Evolutionary conservation across 2,113 vertebrate genomes (phyloP).

Genomic region (Limnothrissa miodon): DNA sequence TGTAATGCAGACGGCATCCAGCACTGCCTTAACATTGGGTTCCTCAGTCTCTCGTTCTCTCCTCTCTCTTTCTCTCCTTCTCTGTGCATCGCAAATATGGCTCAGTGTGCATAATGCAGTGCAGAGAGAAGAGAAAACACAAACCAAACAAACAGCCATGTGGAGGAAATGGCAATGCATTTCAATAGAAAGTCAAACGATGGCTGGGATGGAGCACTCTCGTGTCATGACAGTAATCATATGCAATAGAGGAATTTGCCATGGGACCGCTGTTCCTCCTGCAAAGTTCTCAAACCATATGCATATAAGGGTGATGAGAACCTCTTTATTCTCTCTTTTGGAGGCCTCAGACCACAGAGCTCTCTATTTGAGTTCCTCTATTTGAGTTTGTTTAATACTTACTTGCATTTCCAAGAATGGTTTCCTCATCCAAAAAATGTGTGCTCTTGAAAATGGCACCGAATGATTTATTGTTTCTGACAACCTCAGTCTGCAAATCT

Average conservation of each 20-base stretch:
- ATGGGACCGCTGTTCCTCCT: background rate
- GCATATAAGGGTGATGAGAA: background rate
- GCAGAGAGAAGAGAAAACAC: background rate
- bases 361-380: too few relatives aligned
- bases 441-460: background rate
- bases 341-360: too few relatives aligned
- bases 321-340: background rate
- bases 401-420: background rate
- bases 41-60: background rate
- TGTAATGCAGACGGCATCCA: constrained; percentile 48
- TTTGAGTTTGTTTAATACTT: too few relatives aligned
- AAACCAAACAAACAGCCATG: background rate
- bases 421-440: background rate
- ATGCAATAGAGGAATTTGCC: background rate
- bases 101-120: background rate
- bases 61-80: too few relatives aligned
- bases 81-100: background rate
- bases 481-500: background rate
- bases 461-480: background rate
- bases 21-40: background rate
- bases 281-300: background rate
- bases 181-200: background rate
- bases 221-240: background rate
- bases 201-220: background rate
- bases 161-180: background rate